Percentiles rank a stretch among this genome's conserved stretches.
Conservation (phyloP, 2,113 vertebrate species). For the Irena cyanogastra region DNA sequence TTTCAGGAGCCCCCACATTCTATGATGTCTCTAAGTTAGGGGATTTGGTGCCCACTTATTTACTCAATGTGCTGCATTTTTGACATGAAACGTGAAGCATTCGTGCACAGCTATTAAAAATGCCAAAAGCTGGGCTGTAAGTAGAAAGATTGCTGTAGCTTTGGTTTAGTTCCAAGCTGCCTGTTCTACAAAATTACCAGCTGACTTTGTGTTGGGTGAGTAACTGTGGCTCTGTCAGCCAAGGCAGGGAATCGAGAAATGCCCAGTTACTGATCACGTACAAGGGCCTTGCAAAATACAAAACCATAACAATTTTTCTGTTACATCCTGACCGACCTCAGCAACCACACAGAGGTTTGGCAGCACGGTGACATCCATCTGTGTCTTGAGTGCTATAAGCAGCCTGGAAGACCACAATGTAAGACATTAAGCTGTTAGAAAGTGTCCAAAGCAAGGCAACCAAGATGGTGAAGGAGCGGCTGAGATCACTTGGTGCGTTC, state of each 20-base stretch:
- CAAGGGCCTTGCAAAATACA: not conserved
- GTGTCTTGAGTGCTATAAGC: not conserved
- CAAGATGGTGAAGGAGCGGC: not conserved
- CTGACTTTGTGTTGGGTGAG: not conserved
- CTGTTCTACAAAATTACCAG: accelerated
- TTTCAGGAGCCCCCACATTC: not conserved
- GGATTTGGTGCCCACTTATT: not conserved
- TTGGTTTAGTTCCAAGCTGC: not conserved
- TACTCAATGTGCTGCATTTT: not conserved
- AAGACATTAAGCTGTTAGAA: not conserved
- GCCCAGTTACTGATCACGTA: not conserved
- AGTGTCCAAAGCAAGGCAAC: not conserved
- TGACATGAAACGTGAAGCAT: not conserved
- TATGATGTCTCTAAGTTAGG: not conserved
- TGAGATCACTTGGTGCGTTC: not conserved
- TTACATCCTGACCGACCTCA: accelerated
- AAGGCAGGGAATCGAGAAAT: accelerated
- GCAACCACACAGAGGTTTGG: not conserved
- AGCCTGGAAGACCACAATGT: not conserved
- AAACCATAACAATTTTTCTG: accelerated
- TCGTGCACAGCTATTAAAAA: not conserved
- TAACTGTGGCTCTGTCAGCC: not conserved
- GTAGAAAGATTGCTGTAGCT: not conserved
- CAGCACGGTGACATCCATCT: too few species aligned
- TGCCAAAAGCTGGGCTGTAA: not conserved